Evolutionary conservation across 2,888 invertebrate genomes (phyloP), one percentile per base, ranked within the genome.

Genomic region (Alcis repandata): DNA sequence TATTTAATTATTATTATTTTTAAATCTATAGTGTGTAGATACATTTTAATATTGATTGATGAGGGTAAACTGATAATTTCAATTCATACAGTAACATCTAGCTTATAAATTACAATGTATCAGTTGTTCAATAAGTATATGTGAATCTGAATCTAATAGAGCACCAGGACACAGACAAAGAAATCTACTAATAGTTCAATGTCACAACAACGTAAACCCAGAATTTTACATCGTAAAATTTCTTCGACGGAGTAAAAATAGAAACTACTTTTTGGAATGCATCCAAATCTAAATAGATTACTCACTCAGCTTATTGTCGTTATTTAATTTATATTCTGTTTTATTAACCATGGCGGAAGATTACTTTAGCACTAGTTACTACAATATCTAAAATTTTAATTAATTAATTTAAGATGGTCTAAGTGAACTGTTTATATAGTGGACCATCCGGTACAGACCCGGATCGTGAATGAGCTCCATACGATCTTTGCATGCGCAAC

Each of bases 241-340:
- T 22, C 36, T 59, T 43, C 59, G 45, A 36, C 38, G 20, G 36
- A 40, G 20, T 45, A 64, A 70, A 70, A 66, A 48, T 61, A 68
- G 67, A 46, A 54, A 56, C 13, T 33, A 59, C 57, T 19, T 61
- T 48, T 73, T 73, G 71, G 68, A 41, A 57, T 27, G 9, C 45
- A 46, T 69, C 67, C 71, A 70, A 70, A 49, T 49, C 17, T 62
- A 62, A 59, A 49, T 33, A 43, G 8, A 36, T 51, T 33, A 73
- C 77, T 74, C 68, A 77, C 77, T 67, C 40, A 67, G 53, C 68
- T 70, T 72, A 53, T 59, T 64, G 17, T 69, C 71, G 43, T 67
- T 69, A 62, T 70, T 72, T 27, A 74, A 70, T 69, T 71, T 68
- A 68, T 65, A 68, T 17, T 71, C 67, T 4, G 41, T 54, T 69